phyloP scores from a whole-genome alignment of 2,797 vertebrate genomes.

The Linurgus olivaceus region DNA sequence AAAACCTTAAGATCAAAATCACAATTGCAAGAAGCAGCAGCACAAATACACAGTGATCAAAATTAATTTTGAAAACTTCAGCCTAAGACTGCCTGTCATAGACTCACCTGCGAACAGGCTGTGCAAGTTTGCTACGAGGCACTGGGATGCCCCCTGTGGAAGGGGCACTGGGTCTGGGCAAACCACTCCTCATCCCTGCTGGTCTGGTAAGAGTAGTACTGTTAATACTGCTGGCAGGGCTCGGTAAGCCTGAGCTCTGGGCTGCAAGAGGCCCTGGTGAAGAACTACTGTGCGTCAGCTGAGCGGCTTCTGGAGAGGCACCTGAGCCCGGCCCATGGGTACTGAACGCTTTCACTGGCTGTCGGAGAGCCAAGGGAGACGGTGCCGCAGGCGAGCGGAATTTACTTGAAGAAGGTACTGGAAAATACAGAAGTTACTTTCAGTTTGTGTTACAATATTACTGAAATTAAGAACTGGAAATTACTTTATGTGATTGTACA shows the following conservation, averaged over 20 bases:
- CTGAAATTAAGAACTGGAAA: neutral
- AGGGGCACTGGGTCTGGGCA: conserved; percentile 90
- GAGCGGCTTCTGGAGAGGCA: conserved; percentile 69
- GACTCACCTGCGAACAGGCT: conserved; percentile 93
- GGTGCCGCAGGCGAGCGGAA: conserved; percentile 89
- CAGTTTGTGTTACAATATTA: neutral
- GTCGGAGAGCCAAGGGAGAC: conserved; percentile 91
- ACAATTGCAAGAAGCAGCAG: neutral
- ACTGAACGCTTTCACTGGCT: conserved; percentile 91
- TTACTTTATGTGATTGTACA: neutral
- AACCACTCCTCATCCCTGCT: conserved; percentile 85
- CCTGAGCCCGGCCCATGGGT: conserved; percentile 78
- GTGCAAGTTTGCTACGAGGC: conserved; percentile 97
- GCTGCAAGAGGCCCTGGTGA: conserved; percentile 71
- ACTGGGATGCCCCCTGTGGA: conserved; percentile 87
- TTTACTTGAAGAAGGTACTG: conserved; percentile 96
- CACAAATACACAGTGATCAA: neutral
- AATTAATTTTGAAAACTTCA: neutral
- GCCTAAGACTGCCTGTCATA: neutral
- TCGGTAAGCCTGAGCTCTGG: conserved; percentile 68
- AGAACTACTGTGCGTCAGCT: conserved; percentile 73
- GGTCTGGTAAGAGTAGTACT: conserved; percentile 87
- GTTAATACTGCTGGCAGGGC: conserved; percentile 74
- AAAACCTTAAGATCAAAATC: neutral
- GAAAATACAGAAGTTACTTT: conserved; percentile 23